Percentiles rank a stretch among this genome's conserved stretches.
Evolutionary conservation across 2,888 invertebrate species (phyloP).

Genomic region (Cheilosia impressa): DNA sequence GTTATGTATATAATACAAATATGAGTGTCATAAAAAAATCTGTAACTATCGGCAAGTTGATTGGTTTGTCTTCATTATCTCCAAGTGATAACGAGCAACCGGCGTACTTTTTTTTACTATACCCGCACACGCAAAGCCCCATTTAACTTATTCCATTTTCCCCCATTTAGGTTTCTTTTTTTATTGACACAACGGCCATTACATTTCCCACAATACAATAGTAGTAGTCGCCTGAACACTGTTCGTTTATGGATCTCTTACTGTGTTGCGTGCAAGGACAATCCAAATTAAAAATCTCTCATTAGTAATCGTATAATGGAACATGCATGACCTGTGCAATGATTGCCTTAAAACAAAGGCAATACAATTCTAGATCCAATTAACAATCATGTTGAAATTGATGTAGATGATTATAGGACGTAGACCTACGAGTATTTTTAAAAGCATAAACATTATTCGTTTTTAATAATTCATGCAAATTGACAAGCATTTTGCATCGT

Average conservation of each 20-base stretch:
- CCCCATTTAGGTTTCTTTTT: not conserved
- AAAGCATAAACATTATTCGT: slow-evolving; percentile 27
- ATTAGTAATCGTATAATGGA: slow-evolving; percentile 23
- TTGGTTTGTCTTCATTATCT: no score
- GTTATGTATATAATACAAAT: no score
- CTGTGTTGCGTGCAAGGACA: not conserved
- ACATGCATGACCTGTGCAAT: slow-evolving; percentile 11
- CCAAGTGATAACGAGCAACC: no score
- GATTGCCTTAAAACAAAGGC: slow-evolving; percentile 7
- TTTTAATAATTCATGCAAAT: slow-evolving; percentile 50
- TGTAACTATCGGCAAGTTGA: no score
- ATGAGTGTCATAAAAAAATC: no score
- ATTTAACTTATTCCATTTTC: no score
- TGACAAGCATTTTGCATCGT: slow-evolving; percentile 15
- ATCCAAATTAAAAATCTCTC: slow-evolving; percentile 4
- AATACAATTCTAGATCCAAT: slow-evolving; percentile 5
- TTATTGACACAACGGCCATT: not conserved
- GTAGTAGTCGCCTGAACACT: not conserved
- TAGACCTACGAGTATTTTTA: not conserved
- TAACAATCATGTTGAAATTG: slow-evolving; percentile 37
- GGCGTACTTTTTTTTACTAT: no score
- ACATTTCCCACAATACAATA: not conserved
- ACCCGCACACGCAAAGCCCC: no score
- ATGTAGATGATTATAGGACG: slow-evolving; percentile 13
- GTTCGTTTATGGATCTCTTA: not conserved